A percentile compares a stretch with the other conserved stretches of the same genome.
These are phyloP conservation scores for Isichthys henryi DNA, from an alignment of 2,113 vertebrate genomes.

Conservation along the genomic window DNA sequence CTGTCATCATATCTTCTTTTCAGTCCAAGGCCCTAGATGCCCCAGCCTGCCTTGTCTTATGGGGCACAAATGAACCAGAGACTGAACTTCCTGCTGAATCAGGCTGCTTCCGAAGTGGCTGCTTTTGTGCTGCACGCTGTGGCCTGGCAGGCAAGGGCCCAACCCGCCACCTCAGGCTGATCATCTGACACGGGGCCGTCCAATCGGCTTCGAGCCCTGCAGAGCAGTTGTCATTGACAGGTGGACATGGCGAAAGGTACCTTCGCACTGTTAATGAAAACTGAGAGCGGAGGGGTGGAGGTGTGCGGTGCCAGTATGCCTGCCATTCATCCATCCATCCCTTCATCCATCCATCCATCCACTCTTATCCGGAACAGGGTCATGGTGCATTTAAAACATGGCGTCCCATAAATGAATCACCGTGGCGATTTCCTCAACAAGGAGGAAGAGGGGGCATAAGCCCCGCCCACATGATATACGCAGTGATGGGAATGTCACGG, in stretches of 20 bases:
- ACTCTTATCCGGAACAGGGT: background rate
- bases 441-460: background rate
- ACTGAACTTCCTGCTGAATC: background rate
- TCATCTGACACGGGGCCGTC: background rate
- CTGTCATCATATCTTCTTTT: background rate
- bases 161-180: background rate
- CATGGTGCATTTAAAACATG: background rate
- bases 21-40: background rate
- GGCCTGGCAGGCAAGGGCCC: background rate
- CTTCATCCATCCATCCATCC: background rate
- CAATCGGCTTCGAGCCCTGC: background rate
- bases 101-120: background rate
- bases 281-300: background rate
- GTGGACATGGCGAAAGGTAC: background rate
- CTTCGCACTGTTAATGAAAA: background rate
- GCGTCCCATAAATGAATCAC: background rate
- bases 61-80: background rate
- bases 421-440: background rate
- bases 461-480: background rate
- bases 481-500: background rate
- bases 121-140: background rate
- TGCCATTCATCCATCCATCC: background rate
- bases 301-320: background rate
- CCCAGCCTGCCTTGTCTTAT: background rate
- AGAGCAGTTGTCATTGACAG: background rate